Conservation (phyloP, 2,113 vertebrate species). For the Galbula dea region DNA sequence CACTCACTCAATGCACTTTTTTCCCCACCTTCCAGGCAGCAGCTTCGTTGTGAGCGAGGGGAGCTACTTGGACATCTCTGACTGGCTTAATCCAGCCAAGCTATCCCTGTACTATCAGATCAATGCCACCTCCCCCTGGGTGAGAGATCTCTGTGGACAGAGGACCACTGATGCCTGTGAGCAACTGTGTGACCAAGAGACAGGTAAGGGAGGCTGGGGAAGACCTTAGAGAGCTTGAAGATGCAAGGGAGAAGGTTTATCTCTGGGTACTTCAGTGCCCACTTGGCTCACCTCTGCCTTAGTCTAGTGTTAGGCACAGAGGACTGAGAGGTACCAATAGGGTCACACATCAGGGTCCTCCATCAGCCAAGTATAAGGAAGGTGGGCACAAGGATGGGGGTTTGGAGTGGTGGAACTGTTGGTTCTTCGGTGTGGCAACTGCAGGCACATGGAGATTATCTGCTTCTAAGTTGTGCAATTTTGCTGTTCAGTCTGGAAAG, state of each 20-base stretch:
- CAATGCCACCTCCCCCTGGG: conserved; percentile 92
- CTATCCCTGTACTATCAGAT: conserved; percentile 94
- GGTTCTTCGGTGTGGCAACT: neutral
- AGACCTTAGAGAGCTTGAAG: neutral
- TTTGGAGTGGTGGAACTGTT: neutral
- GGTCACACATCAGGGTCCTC: neutral
- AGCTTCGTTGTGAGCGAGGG: conserved; percentile 97
- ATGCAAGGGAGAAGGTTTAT: neutral
- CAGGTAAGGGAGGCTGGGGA: conserved; percentile 75
- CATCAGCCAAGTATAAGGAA: neutral
- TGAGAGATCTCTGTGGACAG: conserved; percentile 92
- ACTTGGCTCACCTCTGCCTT: neutral
- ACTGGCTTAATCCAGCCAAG: conserved; percentile 97
- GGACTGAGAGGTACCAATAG: neutral
- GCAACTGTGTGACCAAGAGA: conserved; percentile 93
- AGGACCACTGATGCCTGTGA: conserved; percentile 93
- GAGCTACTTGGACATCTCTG: conserved; percentile 93
- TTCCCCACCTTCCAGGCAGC: conserved; percentile 77
- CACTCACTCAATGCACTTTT: neutral
- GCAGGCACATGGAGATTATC: neutral
- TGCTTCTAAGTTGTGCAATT: neutral
- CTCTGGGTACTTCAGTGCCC: neutral
- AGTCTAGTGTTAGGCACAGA: neutral
- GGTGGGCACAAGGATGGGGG: neutral
- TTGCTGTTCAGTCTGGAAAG: neutral